Conservation (phyloP, 2,797 vertebrate genomes). For the Ctenosaura bakeri region DNA sequence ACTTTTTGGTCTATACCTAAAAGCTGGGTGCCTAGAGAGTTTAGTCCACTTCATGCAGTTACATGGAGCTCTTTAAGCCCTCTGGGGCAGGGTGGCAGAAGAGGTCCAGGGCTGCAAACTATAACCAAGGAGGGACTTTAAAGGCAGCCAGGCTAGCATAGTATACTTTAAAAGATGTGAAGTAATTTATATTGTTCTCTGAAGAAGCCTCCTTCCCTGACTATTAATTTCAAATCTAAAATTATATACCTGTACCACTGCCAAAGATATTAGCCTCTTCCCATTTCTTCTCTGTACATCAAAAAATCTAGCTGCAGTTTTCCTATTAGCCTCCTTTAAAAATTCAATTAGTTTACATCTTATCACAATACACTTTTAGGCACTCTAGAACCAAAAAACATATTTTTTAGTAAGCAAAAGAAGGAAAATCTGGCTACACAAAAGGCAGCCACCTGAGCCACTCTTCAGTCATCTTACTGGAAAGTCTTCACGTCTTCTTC, state of each 20-base stretch:
- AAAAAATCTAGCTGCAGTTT: not conserved
- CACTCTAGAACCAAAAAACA: not conserved
- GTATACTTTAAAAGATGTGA: not conserved
- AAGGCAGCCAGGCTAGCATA: not conserved
- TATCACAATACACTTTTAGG: not conserved
- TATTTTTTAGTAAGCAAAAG: not conserved
- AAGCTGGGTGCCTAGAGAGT: too few relatives aligned
- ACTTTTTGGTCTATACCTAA: not conserved
- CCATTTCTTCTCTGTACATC: not conserved
- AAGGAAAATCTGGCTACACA: not conserved
- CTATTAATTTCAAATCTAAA: not conserved
- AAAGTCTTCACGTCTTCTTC: not conserved
- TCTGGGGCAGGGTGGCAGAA: not conserved
- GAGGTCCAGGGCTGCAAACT: not conserved
- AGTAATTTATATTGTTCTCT: not conserved
- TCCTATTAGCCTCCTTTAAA: not conserved
- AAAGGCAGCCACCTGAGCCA: not conserved
- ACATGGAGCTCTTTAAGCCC: not conserved
- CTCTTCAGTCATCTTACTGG: not conserved
- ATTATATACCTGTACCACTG: not conserved
- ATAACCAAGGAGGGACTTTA: not conserved
- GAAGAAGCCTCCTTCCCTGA: not conserved
- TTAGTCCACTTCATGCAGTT: too few relatives aligned
- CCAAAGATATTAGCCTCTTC: not conserved
- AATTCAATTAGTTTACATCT: not conserved